Conservation (phyloP, 2,113 vertebrate species). For the Shinisaurus crocodilurus region DNA sequence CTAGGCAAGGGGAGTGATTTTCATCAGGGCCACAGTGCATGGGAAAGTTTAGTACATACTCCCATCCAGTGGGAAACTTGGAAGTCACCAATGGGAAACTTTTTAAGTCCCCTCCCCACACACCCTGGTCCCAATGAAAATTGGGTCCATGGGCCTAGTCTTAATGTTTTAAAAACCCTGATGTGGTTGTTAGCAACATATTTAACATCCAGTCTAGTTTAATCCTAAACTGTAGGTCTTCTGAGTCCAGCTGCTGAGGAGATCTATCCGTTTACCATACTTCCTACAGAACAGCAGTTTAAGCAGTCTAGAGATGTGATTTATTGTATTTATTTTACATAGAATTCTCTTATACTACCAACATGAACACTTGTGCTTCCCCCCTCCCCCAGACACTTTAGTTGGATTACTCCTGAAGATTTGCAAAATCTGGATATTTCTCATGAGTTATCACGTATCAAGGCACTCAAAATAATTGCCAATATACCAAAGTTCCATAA, state of each 20-base stretch:
- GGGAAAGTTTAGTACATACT: neutral
- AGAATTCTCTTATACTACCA: neutral
- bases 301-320: neutral
- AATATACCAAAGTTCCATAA: constrained; percentile 15
- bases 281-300: neutral
- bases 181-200: too few species aligned
- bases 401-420: neutral
- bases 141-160: neutral
- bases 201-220: too few species aligned
- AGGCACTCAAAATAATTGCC: constrained; percentile 25
- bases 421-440: neutral
- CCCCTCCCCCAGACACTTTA: neutral
- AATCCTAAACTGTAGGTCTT: too few species aligned
- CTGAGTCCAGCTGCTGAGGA: neutral
- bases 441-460: constrained; percentile 13
- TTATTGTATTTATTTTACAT: neutral
- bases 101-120: neutral
- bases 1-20: neutral
- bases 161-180: neutral
- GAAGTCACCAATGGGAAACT: too few species aligned
- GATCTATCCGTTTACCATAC: neutral
- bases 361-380: neutral
- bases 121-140: neutral
- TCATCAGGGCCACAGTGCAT: neutral
- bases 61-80: too few species aligned